Base-by-base conservation (phyloP, 2,888 invertebrate species). In the Alviniconcha strummeri region DNA sequence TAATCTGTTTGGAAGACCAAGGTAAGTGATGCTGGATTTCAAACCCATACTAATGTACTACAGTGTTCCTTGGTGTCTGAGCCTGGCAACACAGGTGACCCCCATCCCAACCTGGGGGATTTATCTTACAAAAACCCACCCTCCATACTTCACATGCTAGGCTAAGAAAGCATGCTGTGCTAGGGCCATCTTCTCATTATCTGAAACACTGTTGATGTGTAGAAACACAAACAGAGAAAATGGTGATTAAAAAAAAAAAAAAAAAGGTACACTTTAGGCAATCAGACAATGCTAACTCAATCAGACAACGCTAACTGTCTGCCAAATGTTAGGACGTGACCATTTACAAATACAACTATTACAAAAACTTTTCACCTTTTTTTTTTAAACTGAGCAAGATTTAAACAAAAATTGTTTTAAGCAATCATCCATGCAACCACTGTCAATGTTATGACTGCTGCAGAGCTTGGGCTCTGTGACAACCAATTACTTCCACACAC, bases 21-120 rank as follows among this genome's bases (percentile, higher is more conserved):
- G 80, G 80, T 80, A 80, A 69, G 80, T 69, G n/a, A 69, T 15
- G 36, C 67, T 67, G 60, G 52, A 67, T 79, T 79, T 67, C 19
- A 69, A 2, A 69, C 9, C 69, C 17, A 7, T 15, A 19, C 15
- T 52, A 54, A 54, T 17, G 71, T 71, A n/a, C n/a, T n/a, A 8
- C 71, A 17, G 17, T 71, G 71, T 71, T 71, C 19, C 71, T 8
- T 8, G 13, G 17, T 71, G 71, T 71, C 19, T 71, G 19, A 60
- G 7, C n/a, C 71, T n/a, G n/a, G n/a, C 71, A 71, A 71, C 71
- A 71, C n/a, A 71, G 71, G 19, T 19, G 71, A 71, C 71, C 71
- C 71, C 71, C 19, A 17, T 71, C 71, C 71, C 71, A 71, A 8
- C 71, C n/a, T n/a, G 71, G 19, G 17, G 60, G 8, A 67, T 52